Evolutionary conservation across 1,140 invertebrate genomes (phyloP).

Genomic region (Cardiocondyla obscurior): DNA sequence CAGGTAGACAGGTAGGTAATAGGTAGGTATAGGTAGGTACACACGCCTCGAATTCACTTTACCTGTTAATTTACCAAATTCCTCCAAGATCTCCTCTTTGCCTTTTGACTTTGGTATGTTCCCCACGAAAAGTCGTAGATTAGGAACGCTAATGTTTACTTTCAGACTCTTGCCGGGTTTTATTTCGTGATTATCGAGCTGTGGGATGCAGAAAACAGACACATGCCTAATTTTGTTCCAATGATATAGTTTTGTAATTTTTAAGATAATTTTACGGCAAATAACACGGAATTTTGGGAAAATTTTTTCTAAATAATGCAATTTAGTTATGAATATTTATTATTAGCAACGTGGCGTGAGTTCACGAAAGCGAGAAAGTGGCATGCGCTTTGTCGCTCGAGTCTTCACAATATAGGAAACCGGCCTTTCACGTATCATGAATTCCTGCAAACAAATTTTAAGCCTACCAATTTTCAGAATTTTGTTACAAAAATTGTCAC

Average conservation of each 20-base stretch:
- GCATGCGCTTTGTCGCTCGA: slow-evolving; percentile 84
- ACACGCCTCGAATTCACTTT: slow-evolving; percentile 90
- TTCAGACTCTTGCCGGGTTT: slow-evolving; percentile 99
- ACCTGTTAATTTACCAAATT: slow-evolving; percentile 99
- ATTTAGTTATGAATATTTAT: slow-evolving; percentile 70
- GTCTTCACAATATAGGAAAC: slow-evolving; percentile 84
- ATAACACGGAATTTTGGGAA: slow-evolving; percentile 69
- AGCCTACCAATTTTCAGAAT: slow-evolving; percentile 81
- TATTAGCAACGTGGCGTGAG: slow-evolving; percentile 73
- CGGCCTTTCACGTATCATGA: slow-evolving; percentile 80
- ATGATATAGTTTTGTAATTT: slow-evolving; percentile 71
- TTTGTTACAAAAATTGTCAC: slow-evolving; percentile 84
- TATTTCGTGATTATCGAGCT: slow-evolving; percentile 99
- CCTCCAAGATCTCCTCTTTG: slow-evolving; percentile 99
- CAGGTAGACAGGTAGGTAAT: slow-evolving; percentile 83
- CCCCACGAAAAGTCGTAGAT: slow-evolving; percentile 99
- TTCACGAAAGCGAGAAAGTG: slow-evolving; percentile 81
- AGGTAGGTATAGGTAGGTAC: slow-evolving; percentile 83
- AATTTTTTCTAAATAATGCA: slow-evolving; percentile 67
- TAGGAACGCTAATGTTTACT: slow-evolving; percentile 99
- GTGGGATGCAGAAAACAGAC: slow-evolving; percentile 90
- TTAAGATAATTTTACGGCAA: slow-evolving; percentile 69
- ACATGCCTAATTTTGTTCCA: slow-evolving; percentile 87
- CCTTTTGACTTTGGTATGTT: slow-evolving; percentile 99
- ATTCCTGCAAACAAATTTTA: slow-evolving; percentile 83